Evolutionary conservation across 1,140 invertebrate genomes (phyloP), one percentile per base, ranked within the genome.

Genomic region (Anadara kagoshimensis): DNA sequence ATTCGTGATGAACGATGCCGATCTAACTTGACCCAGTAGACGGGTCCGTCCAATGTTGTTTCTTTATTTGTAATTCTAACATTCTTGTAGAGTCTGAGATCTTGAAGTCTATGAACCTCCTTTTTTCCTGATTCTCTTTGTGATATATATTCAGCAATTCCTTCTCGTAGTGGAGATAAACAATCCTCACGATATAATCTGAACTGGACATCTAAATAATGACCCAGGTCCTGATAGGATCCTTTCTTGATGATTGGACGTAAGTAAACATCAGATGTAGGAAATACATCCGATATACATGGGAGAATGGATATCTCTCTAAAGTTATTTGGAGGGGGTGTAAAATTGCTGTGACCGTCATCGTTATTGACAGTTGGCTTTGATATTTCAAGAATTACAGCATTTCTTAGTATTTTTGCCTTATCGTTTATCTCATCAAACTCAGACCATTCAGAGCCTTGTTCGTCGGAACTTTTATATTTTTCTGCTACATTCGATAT

Each of bases 201-300:
- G 82, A 94, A 94, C 78, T 96, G 94, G 0, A 93, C 91, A 82
- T 95, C 93, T 8, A 96, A 86, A 83, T 96, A 96, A 78, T 94
- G 92, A 24, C 93, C 90, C 0, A 92, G 88, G 83, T 91, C 88
- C 4, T 85, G 72, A 83, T 94, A 95, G 0, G 86, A 79, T 5
- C 93, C 93, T 44, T 91, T 78, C 0, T 91, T 81, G 51, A 92
- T 91, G 82, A 93, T 94, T n/a, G 90, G 87, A 1, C 92, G 87
- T 20, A 94, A 78, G 86, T 91, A 92, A 12, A 86, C 80, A 49
- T 49, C 47, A 0, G 53, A 10, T 0, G 57, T 24, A 22, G 36
- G 16, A 26, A 69, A 74, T 24, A 75, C 59, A 22, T 74, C 88
- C 66, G 78, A 14, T 51, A 72, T 59, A 12, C 58, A 65, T 20